Evolutionary conservation across 2,797 vertebrate species (phyloP).

Genomic region (Urocyon cinereoargenteus): DNA sequence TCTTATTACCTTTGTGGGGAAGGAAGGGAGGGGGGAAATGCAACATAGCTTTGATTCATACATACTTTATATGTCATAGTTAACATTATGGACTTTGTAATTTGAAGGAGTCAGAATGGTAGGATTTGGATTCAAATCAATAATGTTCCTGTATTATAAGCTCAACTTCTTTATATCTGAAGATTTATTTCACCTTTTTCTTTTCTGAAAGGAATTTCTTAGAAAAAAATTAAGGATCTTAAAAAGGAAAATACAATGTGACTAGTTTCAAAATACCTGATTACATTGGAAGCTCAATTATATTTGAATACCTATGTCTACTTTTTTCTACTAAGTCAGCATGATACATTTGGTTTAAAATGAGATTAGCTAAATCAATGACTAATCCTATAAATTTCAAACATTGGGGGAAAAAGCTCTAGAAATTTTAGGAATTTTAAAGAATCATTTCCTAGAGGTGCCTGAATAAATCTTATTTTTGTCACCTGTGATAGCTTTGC

Average conservation of each 20-base stretch:
- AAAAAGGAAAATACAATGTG: slow-evolving; percentile 12
- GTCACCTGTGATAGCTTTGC: slow-evolving; percentile 33
- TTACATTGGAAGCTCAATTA: slow-evolving; percentile 52
- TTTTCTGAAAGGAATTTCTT: slow-evolving; percentile 60
- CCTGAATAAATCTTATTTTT: slow-evolving; percentile 53
- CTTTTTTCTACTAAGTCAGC: slow-evolving; percentile 21
- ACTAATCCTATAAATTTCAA: slow-evolving; percentile 7
- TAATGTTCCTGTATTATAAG: slow-evolving; percentile 29
- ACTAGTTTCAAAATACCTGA: slow-evolving; percentile 52
- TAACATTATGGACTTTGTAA: slow-evolving; percentile 50
- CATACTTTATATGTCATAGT: slow-evolving; percentile 74
- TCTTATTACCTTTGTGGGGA: slow-evolving; percentile 78
- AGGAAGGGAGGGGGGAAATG: not conserved
- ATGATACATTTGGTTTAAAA: slow-evolving; percentile 54
- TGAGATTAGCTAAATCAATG: slow-evolving; percentile 42
- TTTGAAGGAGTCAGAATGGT: not conserved
- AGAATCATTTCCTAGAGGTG: slow-evolving; percentile 5
- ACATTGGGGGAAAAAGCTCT: not conserved
- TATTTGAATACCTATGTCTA: not conserved
- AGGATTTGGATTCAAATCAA: slow-evolving; percentile 56
- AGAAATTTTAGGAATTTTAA: slow-evolving; percentile 53
- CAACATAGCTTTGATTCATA: slow-evolving; percentile 67
- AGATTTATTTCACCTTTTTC: slow-evolving; percentile 34
- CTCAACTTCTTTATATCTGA: slow-evolving; percentile 31
- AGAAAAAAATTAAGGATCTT: slow-evolving; percentile 29